Percentiles rank a stretch among this genome's conserved stretches.
Conservation (phyloP, 2,797 vertebrate genomes). For the Sebastes alutus region DNA sequence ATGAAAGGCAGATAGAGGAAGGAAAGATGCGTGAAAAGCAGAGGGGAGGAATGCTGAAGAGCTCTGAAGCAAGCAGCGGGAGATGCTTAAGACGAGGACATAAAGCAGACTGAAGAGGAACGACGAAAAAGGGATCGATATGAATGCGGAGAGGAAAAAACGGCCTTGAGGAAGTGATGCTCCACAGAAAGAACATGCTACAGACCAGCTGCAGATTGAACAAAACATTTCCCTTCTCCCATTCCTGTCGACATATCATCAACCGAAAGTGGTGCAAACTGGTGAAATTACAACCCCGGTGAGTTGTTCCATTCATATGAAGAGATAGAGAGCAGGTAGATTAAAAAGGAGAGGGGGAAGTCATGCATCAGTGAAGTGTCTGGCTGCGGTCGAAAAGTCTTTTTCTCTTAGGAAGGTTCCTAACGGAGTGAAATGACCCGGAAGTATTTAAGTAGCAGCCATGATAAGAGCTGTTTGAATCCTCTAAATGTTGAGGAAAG, state of each 20-base stretch:
- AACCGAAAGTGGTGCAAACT: not conserved
- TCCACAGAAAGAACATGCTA: slow-evolving; percentile 42
- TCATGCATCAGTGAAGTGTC: slow-evolving; percentile 49
- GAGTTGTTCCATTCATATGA: not conserved
- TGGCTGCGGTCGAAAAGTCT: too few relatives aligned
- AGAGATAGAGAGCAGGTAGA: not conserved
- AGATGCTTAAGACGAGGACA: slow-evolving; percentile 10
- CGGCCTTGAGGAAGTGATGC: slow-evolving; percentile 22
- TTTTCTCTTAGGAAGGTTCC: too few relatives aligned
- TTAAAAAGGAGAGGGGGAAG: not conserved
- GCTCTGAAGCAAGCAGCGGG: slow-evolving; percentile 20
- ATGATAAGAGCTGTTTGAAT: too few relatives aligned
- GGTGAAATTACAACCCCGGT: not conserved
- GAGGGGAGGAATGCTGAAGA: not conserved
- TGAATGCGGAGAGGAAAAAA: slow-evolving; percentile 5
- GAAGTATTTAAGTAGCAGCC: too few relatives aligned
- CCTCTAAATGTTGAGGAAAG: too few relatives aligned
- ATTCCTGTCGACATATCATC: not conserved
- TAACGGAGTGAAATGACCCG: too few relatives aligned
- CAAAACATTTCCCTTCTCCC: not conserved
- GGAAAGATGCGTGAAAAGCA: slow-evolving; percentile 12
- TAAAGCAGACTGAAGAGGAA: slow-evolving; percentile 1
- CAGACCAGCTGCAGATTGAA: slow-evolving; percentile 18
- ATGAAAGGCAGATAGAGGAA: not conserved
- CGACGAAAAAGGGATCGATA: slow-evolving; percentile 7